These are phyloP conservation scores for Podocnemis expansa DNA, from an alignment of 2,113 vertebrate genomes.

Conservation along the genomic window DNA sequence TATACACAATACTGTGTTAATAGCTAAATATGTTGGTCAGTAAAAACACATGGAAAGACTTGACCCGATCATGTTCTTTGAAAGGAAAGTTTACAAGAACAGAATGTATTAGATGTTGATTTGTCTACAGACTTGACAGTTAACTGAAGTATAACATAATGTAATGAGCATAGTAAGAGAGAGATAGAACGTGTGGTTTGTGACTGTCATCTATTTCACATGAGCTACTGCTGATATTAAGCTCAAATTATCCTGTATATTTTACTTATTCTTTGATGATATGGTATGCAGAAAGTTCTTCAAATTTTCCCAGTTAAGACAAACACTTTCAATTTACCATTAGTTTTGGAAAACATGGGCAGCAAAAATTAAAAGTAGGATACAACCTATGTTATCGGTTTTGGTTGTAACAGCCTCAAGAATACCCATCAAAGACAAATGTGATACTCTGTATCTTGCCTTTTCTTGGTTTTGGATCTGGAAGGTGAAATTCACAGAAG, in stretches of 20 bases:
- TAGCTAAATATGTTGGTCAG: neutral
- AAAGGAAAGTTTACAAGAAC: neutral
- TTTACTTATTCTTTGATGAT: conserved; percentile 25
- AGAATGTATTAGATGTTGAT: neutral
- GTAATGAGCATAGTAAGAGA: conserved; percentile 17
- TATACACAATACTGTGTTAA: neutral
- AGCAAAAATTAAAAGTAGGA: conserved; percentile 54
- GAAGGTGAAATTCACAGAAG: conserved; percentile 10
- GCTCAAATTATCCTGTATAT: neutral
- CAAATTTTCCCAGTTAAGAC: conserved; percentile 74
- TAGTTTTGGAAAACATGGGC: conserved; percentile 54
- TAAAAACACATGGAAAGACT: neutral
- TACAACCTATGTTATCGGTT: conserved; percentile 17
- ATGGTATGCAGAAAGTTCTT: conserved; percentile 12
- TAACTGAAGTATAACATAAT: neutral
- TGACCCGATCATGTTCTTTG: neutral
- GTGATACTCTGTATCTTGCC: neutral
- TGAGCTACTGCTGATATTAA: neutral
- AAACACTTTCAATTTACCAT: conserved; percentile 75
- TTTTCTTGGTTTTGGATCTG: neutral
- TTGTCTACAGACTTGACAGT: neutral
- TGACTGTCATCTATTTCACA: neutral
- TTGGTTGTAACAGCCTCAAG: conserved; percentile 6
- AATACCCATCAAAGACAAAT: neutral
- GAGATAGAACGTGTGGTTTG: neutral